These are phyloP conservation scores for Orthosia gothica DNA, from an alignment of 2,888 invertebrate species.

Conservation along the genomic window DNA sequence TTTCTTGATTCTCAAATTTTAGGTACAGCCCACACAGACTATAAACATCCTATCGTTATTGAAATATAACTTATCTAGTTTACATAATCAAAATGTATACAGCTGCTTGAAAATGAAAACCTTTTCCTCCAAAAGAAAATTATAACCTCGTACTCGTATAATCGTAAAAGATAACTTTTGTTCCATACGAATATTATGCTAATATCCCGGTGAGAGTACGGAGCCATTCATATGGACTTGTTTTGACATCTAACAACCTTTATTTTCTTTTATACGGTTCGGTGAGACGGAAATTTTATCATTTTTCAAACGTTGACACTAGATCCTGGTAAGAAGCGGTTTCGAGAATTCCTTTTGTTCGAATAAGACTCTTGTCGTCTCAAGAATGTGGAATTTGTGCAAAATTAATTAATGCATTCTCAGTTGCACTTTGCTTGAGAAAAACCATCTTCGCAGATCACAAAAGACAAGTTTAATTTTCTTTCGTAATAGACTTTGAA, in stretches of 20 bases:
- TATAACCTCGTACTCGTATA: slow-evolving; percentile 56
- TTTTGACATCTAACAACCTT: slow-evolving; percentile 52
- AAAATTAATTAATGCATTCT: slow-evolving; percentile 55
- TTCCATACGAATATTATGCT: slow-evolving; percentile 70
- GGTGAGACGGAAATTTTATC: slow-evolving; percentile 45
- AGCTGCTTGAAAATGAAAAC: slow-evolving; percentile 29
- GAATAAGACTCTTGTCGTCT: slow-evolving; percentile 22
- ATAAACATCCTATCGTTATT: slow-evolving; percentile 3
- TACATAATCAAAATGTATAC: slow-evolving; percentile 18
- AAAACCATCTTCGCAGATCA: slow-evolving; percentile 20
- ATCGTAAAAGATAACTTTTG: slow-evolving; percentile 72
- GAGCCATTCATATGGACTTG: slow-evolving; percentile 62
- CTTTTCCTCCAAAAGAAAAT: slow-evolving; percentile 14
- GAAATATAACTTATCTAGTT: slow-evolving; percentile 6
- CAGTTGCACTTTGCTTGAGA: slow-evolving; percentile 37
- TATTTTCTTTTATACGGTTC: slow-evolving; percentile 45
- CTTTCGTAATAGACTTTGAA: slow-evolving; percentile 22
- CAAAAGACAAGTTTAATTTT: slow-evolving; percentile 41
- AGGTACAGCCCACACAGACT: too few species aligned
- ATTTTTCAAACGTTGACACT: slow-evolving; percentile 56
- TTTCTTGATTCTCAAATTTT: neutral
- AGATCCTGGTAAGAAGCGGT: slow-evolving; percentile 15
- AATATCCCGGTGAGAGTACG: slow-evolving; percentile 61
- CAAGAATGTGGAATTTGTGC: slow-evolving; percentile 20
- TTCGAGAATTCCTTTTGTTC: slow-evolving; percentile 29